Percentiles rank a stretch among this genome's conserved stretches.
Evolutionary conservation across 2,888 invertebrate species (phyloP).

Genomic region (Athalia rosae): DNA sequence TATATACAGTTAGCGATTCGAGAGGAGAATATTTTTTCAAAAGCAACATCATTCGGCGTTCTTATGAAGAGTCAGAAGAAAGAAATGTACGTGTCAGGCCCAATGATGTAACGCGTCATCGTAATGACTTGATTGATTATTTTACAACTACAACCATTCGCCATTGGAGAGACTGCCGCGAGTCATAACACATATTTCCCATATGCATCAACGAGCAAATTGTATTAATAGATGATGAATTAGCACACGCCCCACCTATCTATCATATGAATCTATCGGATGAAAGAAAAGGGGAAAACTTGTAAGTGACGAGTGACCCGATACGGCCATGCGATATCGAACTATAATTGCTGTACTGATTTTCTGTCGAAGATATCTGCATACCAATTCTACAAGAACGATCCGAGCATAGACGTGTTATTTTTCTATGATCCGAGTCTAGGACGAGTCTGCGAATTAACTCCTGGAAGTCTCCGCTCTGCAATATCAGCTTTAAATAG

Average conservation of each 20-base stretch:
- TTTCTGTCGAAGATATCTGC: too few relatives aligned
- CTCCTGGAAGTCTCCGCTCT: background rate
- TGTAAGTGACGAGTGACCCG: too few relatives aligned
- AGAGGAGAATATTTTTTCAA: background rate
- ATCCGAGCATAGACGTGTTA: too few relatives aligned
- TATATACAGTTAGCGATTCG: too few relatives aligned
- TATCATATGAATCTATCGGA: too few relatives aligned
- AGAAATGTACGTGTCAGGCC: background rate
- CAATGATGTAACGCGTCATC: constrained; percentile 4
- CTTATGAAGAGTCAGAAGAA: background rate
- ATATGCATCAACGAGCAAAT: constrained; percentile 6
- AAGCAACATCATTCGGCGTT: background rate
- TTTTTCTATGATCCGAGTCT: background rate
- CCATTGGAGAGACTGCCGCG: background rate
- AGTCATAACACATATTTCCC: background rate
- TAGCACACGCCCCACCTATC: too few relatives aligned
- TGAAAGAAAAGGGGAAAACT: too few relatives aligned
- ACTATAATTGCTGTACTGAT: too few relatives aligned
- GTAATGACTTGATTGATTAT: constrained; percentile 18
- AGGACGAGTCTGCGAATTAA: background rate
- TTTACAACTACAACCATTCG: constrained; percentile 13
- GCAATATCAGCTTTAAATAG: constrained; percentile 21
- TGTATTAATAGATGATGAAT: background rate
- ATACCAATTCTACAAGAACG: too few relatives aligned
- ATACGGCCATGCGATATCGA: too few relatives aligned